Conservation (phyloP, 2,797 vertebrate genomes). For the Pangasius mekongensis region DNA sequence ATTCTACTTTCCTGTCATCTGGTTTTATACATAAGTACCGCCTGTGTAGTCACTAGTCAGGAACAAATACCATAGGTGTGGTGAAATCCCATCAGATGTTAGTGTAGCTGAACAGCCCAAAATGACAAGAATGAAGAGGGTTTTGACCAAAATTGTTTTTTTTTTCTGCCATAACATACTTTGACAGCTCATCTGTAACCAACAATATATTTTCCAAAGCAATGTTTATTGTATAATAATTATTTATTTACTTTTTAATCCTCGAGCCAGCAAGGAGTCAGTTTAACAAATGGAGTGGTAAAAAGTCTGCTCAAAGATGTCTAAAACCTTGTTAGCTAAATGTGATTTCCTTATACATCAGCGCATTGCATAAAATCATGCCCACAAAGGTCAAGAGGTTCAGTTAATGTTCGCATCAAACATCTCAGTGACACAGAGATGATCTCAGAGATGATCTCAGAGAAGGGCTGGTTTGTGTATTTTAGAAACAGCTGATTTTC, state of each 20-base stretch:
- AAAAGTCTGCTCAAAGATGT: neutral
- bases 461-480: neutral
- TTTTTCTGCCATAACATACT: neutral
- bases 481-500: slow-evolving; percentile 8
- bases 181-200: neutral
- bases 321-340: neutral
- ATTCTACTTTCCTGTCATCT: neutral
- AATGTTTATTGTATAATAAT: neutral
- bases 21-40: neutral
- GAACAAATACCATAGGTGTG: neutral
- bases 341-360: neutral
- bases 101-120: neutral
- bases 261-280: neutral
- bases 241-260: neutral
- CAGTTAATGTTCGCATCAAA: neutral
- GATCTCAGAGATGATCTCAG: neutral
- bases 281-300: neutral
- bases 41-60: neutral
- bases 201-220: neutral
- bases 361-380: neutral
- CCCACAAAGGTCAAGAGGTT: neutral
- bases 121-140: neutral
- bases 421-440: neutral
- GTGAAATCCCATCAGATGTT: neutral
- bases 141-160: neutral